Evolutionary conservation across 2,797 vertebrate genomes (phyloP).

Genomic region (Rallus crepitans): DNA sequence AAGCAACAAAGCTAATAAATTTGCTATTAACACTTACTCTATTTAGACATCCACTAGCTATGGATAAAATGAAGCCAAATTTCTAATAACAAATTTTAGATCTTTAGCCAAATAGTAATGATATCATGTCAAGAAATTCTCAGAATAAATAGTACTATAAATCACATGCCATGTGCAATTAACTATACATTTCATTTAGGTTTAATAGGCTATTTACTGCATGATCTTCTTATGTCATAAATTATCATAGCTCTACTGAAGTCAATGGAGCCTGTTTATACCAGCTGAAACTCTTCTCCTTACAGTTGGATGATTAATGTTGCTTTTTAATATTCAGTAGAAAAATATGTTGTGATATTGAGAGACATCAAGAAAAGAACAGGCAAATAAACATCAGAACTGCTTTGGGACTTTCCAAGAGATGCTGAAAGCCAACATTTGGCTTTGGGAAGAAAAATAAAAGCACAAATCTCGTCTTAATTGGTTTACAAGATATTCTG

Average conservation of each 20-base stretch:
- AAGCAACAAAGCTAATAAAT: not conserved
- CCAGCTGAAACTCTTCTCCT: conserved; percentile 5
- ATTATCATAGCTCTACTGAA: not conserved
- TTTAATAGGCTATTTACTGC: conserved; percentile 49
- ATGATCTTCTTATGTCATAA: conserved; percentile 10
- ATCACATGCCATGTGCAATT: not conserved
- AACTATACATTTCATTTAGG: conserved; percentile 12
- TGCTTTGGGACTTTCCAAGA: not conserved
- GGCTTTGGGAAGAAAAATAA: not conserved
- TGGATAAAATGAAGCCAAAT: not conserved
- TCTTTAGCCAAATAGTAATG: conserved; percentile 12
- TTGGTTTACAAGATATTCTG: not conserved
- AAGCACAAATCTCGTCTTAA: not conserved
- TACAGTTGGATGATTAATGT: not conserved
- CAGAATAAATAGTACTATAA: not conserved
- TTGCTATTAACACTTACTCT: not conserved
- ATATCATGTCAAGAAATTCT: not conserved
- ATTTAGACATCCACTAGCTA: not conserved
- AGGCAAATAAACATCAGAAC: not conserved
- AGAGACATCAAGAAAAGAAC: not conserved
- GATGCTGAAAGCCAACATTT: not conserved
- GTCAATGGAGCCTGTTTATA: not conserved
- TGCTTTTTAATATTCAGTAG: conserved; percentile 26
- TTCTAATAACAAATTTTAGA: not conserved
- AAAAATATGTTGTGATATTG: not conserved